These are phyloP conservation scores for Heterodera schachtii DNA, from an alignment of 1,140 invertebrate genomes.

Conservation along the genomic window DNA sequence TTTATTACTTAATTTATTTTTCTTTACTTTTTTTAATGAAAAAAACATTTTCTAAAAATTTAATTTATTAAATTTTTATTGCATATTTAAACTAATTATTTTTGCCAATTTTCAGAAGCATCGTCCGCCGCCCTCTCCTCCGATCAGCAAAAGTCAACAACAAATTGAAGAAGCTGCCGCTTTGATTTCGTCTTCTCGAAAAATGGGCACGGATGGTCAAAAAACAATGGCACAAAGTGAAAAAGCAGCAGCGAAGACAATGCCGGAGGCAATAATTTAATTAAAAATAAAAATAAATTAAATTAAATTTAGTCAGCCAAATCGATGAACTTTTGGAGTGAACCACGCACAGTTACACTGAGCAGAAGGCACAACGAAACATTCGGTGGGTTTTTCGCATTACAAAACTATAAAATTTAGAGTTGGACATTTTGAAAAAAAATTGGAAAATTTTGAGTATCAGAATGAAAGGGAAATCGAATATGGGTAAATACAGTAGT, in stretches of 20 bases:
- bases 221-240: not conserved
- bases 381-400: slow-evolving; percentile 47
- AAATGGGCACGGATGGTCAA: not conserved
- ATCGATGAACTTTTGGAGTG: slow-evolving; percentile 80
- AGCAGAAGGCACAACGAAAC: slow-evolving; percentile 73
- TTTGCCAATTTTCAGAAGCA: not conserved
- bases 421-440: not conserved
- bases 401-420: not conserved
- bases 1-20: too few species aligned
- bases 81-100: too few species aligned
- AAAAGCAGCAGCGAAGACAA: too few species aligned
- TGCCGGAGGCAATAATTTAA: not conserved
- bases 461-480: too few species aligned
- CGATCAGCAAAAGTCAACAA: not conserved
- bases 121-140: not conserved
- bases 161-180: not conserved
- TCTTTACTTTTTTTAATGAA: too few species aligned
- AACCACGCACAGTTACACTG: slow-evolving; percentile 76
- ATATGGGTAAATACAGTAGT: too few species aligned
- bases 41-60: too few species aligned
- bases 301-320: not conserved
- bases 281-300: not conserved
- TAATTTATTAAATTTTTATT: not conserved
- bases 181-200: not conserved
- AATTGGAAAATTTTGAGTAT: not conserved